Percentiles rank a stretch among this genome's conserved stretches.
phyloP scores from a whole-genome alignment of 2,888 invertebrate genomes.

The Bellardia bayeri region DNA sequence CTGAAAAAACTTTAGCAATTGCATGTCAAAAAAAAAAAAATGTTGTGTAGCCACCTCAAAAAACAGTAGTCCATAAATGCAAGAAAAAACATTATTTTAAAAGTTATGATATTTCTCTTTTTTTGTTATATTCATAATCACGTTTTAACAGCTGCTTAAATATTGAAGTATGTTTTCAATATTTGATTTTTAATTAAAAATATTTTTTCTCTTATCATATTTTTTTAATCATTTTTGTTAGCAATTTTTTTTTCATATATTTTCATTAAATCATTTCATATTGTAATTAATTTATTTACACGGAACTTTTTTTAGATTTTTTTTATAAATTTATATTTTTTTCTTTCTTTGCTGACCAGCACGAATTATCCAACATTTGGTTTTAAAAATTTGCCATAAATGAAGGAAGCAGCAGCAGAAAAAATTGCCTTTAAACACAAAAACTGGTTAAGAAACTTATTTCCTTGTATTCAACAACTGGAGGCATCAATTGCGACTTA shows the following conservation, averaged over 20 bases:
- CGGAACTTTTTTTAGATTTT: slow-evolving; percentile 53
- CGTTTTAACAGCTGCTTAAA: slow-evolving; percentile 43
- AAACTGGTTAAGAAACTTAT: slow-evolving; percentile 66
- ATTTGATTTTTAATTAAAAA: slow-evolving; percentile 41
- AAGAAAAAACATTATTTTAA: slow-evolving; percentile 4
- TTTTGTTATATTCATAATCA: slow-evolving; percentile 15
- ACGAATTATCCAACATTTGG: slow-evolving; percentile 40
- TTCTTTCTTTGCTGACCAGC: slow-evolving; percentile 1
- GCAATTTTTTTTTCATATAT: neutral
- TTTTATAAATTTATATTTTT: neutral
- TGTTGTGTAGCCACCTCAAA: slow-evolving; percentile 20
- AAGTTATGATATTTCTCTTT: neutral
- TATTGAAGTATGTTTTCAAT: slow-evolving; percentile 15
- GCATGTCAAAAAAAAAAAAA: slow-evolving; percentile 43
- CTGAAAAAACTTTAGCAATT: slow-evolving; percentile 45
- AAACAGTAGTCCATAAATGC: slow-evolving; percentile 16
- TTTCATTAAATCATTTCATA: neutral
- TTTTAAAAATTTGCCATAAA: slow-evolving; percentile 48
- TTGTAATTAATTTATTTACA: slow-evolving; percentile 23
- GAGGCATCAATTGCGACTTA: slow-evolving; percentile 48
- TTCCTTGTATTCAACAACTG: slow-evolving; percentile 57
- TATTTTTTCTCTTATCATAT: slow-evolving; percentile 27
- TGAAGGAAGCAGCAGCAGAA: slow-evolving; percentile 34
- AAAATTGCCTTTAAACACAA: neutral
- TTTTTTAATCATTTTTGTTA: slow-evolving; percentile 28